phyloP scores from a whole-genome alignment of 1,140 invertebrate species.

The Zaprionus ghesquierei region DNA sequence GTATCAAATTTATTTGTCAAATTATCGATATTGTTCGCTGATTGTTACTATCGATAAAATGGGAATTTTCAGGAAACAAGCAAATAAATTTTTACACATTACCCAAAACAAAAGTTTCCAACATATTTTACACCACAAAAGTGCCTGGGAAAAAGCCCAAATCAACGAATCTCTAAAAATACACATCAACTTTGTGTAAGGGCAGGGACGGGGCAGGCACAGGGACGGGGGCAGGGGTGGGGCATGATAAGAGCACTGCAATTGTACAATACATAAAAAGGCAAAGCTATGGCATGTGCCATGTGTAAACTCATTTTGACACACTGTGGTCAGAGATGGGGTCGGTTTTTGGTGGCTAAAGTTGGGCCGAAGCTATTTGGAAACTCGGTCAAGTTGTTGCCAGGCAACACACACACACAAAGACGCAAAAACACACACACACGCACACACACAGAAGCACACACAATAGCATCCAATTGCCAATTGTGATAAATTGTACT shows the following conservation, averaged over 20 bases:
- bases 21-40: background rate
- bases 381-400: constrained; percentile 51
- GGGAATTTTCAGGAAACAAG: background rate
- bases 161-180: constrained; percentile 58
- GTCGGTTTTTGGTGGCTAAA: background rate
- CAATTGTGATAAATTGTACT: constrained; percentile 80
- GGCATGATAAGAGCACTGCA: constrained; percentile 13
- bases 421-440: constrained; percentile 15
- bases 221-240: background rate
- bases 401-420: constrained; percentile 14
- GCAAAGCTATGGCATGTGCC: background rate
- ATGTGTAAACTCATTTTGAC: constrained; percentile 59
- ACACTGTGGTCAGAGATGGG: constrained; percentile 32
- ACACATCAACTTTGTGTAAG: constrained; percentile 7
- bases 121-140: constrained; percentile 47
- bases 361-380: constrained; percentile 4
- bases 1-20: background rate
- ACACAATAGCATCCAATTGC: constrained; percentile 62
- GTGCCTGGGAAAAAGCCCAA: constrained; percentile 37
- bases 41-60: background rate
- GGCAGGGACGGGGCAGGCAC: background rate
- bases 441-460: constrained; percentile 4
- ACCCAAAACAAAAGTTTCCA: constrained; percentile 47
- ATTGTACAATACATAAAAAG: constrained; percentile 28
- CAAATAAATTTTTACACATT: constrained; percentile 19